Base-by-base conservation (phyloP, 1,140 invertebrate genomes). In the Philotrypesis tridentata region DNA sequence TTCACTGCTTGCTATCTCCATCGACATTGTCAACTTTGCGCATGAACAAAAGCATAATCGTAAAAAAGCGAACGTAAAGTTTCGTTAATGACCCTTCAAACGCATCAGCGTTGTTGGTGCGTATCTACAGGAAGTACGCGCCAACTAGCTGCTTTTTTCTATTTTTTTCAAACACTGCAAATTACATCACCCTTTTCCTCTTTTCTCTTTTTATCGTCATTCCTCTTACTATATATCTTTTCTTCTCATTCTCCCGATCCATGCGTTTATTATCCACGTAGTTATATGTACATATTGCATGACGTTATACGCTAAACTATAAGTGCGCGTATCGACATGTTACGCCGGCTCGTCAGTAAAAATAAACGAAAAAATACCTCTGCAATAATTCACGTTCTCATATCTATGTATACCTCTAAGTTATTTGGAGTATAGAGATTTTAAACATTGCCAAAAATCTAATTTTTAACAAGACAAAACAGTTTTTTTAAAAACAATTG, bases 221-320 rank as follows among this genome's bases (percentile, higher is more conserved):
- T 70, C 70, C 78, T 37, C 31, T 65, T 17, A 25, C n/a, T 82
- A 17, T 14, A n/a, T 74, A 31, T 79, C 74, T 73, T 63, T 60
- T 70, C 71, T 79, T 31, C 29, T 48, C 48, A 37, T 55, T 74
- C 65, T 71, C 71, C 55, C 67, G 71, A 63, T 84, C 78, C 84
- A 85, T 82, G 75, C 37, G 78, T 83, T 79, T 84, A 87, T 82
- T 85, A 83, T 87, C 83, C 21, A 83, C 83, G 79, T 86, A 84
- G 80, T 85, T 84, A 85, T 86, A 88, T 87, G 85, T 89, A 88
- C 85, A 87, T 87, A 89, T 87, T 84, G 83, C 85, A 85, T 86
- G 83, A 79, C 84, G 79, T 76, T 85, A 84, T 84, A 79, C 74
- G 27, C n/a, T 40, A 29, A 73, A 48, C 61, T 65, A 81, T 81